Percentiles rank a stretch among this genome's conserved stretches.
These are phyloP conservation scores for Paramormyrops hopkinsi DNA, from an alignment of 2,797 vertebrate species.

Conservation along the genomic window DNA sequence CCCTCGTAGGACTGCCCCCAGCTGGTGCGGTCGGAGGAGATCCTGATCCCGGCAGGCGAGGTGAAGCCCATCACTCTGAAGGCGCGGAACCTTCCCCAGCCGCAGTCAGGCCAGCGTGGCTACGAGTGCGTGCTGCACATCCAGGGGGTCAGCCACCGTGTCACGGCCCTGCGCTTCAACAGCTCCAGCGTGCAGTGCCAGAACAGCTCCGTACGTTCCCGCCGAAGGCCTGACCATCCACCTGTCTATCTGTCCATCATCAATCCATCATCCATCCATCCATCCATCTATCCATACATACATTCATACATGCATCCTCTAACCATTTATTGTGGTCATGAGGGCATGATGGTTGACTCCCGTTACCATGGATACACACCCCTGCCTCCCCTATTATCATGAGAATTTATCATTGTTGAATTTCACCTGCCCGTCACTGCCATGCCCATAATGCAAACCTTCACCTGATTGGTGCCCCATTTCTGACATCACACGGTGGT, in stretches of 20 bases:
- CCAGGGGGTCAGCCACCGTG: constrained; percentile 80
- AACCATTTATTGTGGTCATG: background rate
- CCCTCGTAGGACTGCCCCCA: constrained; percentile 85
- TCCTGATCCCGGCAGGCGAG: constrained; percentile 90
- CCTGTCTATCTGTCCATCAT: background rate
- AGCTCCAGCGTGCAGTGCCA: constrained; percentile 98
- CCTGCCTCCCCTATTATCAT: background rate
- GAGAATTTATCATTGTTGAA: background rate
- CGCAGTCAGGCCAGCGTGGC: constrained; percentile 91
- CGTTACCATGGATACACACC: background rate
- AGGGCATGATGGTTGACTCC: background rate
- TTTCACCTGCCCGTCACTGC: background rate
- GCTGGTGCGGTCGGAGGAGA: constrained; percentile 86
- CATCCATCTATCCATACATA: background rate
- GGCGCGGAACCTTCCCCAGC: constrained; percentile 91
- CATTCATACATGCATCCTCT: background rate
- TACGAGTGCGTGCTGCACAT: constrained; percentile 94
- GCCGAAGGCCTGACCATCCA: constrained; percentile 21
- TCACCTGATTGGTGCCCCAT: background rate
- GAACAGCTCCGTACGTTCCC: constrained; percentile 85
- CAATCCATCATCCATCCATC: background rate
- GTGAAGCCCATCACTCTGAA: constrained; percentile 94
- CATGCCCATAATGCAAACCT: background rate
- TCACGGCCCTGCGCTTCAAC: constrained; percentile 95
- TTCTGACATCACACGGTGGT: background rate